phyloP scores from a whole-genome alignment of 2,888 invertebrate species.

The Heliothis peltigera region DNA sequence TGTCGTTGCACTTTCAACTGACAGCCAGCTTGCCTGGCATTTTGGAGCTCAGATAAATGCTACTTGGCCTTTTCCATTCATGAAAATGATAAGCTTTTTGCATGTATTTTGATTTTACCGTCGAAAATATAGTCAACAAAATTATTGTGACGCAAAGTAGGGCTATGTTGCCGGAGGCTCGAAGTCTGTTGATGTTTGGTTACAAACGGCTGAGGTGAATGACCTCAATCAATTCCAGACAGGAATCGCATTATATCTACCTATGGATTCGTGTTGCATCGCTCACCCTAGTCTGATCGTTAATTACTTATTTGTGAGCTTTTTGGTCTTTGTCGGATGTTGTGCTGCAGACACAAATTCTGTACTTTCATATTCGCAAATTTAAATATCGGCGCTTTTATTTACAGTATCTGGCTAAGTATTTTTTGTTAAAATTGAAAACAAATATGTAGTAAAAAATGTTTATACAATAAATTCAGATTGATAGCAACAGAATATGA shows the following conservation, averaged over 20 bases:
- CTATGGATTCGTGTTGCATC: no score
- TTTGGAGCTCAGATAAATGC: background rate
- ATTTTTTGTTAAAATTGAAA: no score
- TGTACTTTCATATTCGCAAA: no score
- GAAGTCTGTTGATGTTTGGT: background rate
- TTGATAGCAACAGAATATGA: background rate
- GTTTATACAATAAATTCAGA: background rate
- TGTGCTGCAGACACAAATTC: no score
- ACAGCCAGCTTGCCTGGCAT: background rate
- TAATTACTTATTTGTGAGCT: constrained; percentile 3
- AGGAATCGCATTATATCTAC: background rate
- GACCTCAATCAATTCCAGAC: constrained; percentile 9
- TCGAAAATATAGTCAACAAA: background rate
- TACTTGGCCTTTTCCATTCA: background rate
- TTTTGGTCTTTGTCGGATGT: background rate
- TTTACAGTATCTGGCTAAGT: no score
- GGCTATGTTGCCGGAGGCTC: no score
- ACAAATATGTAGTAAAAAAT: background rate
- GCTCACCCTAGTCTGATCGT: background rate
- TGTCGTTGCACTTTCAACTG: background rate
- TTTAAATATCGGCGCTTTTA: no score
- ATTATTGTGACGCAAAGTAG: background rate
- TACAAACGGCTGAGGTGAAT: background rate
- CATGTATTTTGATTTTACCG: background rate
- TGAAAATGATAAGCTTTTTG: background rate